These are phyloP conservation scores for Siderastrea siderea DNA, from an alignment of 92 coral and sea anemone genomes.

Conservation along the genomic window DNA sequence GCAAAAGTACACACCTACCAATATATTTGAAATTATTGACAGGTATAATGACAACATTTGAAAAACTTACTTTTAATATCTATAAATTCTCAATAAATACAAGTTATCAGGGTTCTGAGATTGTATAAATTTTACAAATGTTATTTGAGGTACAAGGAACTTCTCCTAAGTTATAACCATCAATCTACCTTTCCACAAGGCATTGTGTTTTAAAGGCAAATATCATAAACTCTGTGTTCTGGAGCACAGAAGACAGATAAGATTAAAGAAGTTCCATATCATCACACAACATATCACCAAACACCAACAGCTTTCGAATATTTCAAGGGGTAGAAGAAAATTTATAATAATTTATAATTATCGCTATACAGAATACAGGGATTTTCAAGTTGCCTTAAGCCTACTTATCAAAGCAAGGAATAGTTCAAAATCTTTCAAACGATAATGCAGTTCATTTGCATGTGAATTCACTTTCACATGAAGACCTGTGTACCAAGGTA, in stretches of 20 bases:
- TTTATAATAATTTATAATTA: not conserved
- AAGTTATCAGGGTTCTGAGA: not conserved
- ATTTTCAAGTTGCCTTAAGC: too few species aligned
- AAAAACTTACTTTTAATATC: not conserved
- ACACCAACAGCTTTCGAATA: conserved; percentile 5
- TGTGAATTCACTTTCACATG: too few species aligned
- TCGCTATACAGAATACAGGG: too few species aligned
- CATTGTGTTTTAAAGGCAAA: conserved; percentile 71
- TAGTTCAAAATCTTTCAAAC: too few species aligned
- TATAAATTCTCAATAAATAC: not conserved
- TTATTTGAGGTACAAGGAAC: not conserved
- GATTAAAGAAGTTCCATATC: not conserved
- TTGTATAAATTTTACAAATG: not conserved
- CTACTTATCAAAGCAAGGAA: too few species aligned
- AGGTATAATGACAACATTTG: not conserved
- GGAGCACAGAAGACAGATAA: not conserved
- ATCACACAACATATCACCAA: conserved; percentile 15
- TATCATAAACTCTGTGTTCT: conserved; percentile 59
- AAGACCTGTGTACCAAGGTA: too few species aligned
- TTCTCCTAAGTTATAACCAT: not conserved
- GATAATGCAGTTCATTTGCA: too few species aligned
- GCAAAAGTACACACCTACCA: not conserved
- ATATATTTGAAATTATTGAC: too few species aligned
- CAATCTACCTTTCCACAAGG: conserved; percentile 64
- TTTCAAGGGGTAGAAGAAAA: not conserved